These are phyloP conservation scores for Chionoecetes opilio DNA, from an alignment of 1,140 invertebrate genomes.

Conservation along the genomic window DNA sequence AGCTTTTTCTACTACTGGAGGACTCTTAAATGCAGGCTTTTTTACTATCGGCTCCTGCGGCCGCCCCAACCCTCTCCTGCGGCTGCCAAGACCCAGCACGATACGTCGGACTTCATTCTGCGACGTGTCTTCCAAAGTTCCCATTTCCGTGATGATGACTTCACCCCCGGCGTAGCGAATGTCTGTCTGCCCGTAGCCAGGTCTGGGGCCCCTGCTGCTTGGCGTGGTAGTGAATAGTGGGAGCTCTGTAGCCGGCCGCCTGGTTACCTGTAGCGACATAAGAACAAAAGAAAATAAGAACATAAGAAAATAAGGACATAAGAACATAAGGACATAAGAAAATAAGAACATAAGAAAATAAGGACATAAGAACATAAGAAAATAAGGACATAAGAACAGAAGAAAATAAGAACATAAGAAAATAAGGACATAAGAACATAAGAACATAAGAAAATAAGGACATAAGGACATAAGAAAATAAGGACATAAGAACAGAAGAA, in stretches of 20 bases:
- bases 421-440: too few species aligned
- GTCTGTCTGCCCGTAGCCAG: conserved; percentile 57
- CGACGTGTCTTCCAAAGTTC: conserved; percentile 69
- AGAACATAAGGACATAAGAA: too few species aligned
- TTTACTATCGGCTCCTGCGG: conserved; percentile 47
- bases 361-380: too few species aligned
- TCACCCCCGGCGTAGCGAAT: conserved; percentile 57
- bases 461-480: too few species aligned
- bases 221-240: neutral
- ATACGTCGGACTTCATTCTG: conserved; percentile 52
- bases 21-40: neutral
- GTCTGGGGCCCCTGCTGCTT: conserved; percentile 56
- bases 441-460: too few species aligned
- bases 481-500: too few species aligned
- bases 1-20: neutral
- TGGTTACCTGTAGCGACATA: neutral
- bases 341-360: too few species aligned
- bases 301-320: too few species aligned
- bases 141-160: conserved; percentile 63
- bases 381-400: too few species aligned
- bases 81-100: conserved; percentile 62
- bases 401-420: too few species aligned
- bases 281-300: too few species aligned
- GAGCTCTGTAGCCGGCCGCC: neutral
- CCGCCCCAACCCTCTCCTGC: conserved; percentile 60